These are phyloP conservation scores for Cottus gobio DNA, from an alignment of 2,113 vertebrate genomes.

Conservation along the genomic window DNA sequence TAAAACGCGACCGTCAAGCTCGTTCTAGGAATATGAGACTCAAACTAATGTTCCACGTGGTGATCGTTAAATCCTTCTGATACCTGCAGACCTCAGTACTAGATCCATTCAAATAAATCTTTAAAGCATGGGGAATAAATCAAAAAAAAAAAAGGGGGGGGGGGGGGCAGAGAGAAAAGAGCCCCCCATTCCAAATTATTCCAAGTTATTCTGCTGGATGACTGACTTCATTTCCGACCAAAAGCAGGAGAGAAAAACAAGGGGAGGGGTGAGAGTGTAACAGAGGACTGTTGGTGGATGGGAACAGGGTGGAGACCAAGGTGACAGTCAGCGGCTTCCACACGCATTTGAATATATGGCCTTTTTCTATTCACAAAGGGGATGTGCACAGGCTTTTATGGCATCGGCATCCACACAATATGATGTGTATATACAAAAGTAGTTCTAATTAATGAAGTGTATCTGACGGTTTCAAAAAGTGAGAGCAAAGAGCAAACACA, in stretches of 20 bases:
- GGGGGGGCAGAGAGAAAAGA: constrained; percentile 62
- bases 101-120: neutral
- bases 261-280: constrained; percentile 61
- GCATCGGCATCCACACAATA: neutral
- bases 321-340: constrained; percentile 51
- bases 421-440: neutral
- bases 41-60: neutral
- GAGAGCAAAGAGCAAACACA: neutral
- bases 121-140: neutral
- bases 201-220: constrained; percentile 85
- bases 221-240: constrained; percentile 84
- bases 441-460: too few relatives aligned
- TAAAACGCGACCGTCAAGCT: neutral
- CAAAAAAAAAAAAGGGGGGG: too few relatives aligned
- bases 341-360: constrained; percentile 47
- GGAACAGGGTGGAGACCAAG: constrained; percentile 59
- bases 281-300: constrained; percentile 42
- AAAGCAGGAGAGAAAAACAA: constrained; percentile 70
- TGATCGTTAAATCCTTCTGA: neutral
- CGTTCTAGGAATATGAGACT: neutral
- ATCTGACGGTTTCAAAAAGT: neutral
- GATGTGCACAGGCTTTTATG: neutral
- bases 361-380: constrained; percentile 34
- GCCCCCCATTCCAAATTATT: constrained; percentile 80
- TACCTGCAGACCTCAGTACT: neutral